Conservation (phyloP, 2,113 vertebrate species). For the Chitala chitala region DNA sequence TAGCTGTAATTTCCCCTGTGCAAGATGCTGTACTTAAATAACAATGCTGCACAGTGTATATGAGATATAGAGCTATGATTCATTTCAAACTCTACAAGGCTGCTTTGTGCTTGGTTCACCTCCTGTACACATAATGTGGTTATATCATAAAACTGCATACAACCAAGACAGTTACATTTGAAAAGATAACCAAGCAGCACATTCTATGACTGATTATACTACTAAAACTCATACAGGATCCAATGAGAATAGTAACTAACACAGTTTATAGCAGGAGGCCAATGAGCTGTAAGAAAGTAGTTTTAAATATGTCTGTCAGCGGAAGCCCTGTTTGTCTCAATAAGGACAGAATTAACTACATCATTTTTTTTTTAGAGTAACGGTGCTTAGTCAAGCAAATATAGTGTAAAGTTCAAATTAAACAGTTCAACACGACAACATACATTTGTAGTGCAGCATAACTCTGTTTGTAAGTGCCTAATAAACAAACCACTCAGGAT, state of each 20-base stretch:
- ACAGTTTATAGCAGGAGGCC: not conserved
- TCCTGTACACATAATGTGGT: too few species aligned
- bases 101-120: too few species aligned
- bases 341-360: constrained; percentile 9
- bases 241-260: not conserved
- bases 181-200: too few species aligned
- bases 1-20: too few species aligned
- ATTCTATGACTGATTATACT: too few species aligned
- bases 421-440: not conserved
- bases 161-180: too few species aligned
- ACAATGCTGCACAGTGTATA: too few species aligned
- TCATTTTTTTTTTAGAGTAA: not conserved
- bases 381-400: not conserved
- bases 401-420: not conserved
- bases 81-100: too few species aligned
- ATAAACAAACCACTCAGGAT: not conserved
- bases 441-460: not conserved
- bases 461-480: not conserved
- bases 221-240: too few species aligned
- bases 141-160: too few species aligned
- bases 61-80: too few species aligned
- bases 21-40: too few species aligned
- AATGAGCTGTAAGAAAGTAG: not conserved
- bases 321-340: not conserved
- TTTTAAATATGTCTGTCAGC: not conserved